Percentiles rank a stretch among this genome's conserved stretches.
Evolutionary conservation across 2,797 vertebrate genomes (phyloP).

Genomic region (Coilia nasus): DNA sequence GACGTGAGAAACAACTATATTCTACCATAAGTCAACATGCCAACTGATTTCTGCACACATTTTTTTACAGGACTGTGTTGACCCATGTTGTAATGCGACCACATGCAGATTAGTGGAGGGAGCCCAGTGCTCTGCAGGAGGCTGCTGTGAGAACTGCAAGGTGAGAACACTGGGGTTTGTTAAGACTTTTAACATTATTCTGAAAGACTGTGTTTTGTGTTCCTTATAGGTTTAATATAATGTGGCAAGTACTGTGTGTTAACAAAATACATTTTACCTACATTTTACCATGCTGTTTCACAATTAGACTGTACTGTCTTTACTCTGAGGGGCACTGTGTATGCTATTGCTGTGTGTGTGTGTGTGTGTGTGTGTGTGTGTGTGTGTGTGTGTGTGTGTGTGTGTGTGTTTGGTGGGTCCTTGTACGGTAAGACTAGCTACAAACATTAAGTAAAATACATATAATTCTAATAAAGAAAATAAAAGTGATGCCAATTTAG

Average conservation of each 20-base stretch:
- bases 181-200: not conserved
- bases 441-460: not conserved
- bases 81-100: constrained; percentile 77
- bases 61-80: constrained; percentile 70
- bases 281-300: no score
- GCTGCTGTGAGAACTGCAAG: constrained; percentile 75
- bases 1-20: no score
- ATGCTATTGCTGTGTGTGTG: no score
- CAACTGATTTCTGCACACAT: not conserved
- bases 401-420: not conserved
- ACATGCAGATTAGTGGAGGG: constrained; percentile 64
- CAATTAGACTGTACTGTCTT: no score
- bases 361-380: no score
- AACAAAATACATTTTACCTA: no score
- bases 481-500: not conserved
- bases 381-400: no score
- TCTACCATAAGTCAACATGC: not conserved
- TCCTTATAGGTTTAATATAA: no score
- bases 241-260: no score
- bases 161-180: constrained; percentile 55
- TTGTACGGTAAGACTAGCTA: not conserved
- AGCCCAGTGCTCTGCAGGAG: constrained; percentile 67
- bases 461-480: not conserved
- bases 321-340: no score
- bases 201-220: not conserved